phyloP scores from a whole-genome alignment of 2,797 vertebrate species.

The Enteromius unitaeniatus region DNA sequence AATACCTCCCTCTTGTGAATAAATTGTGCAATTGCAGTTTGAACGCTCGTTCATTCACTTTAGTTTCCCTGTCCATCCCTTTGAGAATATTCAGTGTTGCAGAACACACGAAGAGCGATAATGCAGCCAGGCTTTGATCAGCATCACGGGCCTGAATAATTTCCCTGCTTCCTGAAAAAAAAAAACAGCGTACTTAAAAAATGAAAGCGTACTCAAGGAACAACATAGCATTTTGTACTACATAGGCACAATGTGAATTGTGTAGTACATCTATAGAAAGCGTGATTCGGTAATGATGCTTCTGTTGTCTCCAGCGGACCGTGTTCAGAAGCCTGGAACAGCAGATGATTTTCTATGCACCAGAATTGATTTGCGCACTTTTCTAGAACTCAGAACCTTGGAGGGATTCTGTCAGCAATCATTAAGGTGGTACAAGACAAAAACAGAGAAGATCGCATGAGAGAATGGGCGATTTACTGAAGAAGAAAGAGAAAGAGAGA shows the following conservation, averaged over 20 bases:
- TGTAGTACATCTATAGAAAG: conserved; percentile 6
- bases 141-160: not conserved
- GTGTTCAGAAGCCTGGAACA: conserved; percentile 10
- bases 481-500: conserved; percentile 63
- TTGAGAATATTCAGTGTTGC: not conserved
- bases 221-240: conserved; percentile 1
- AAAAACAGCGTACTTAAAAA: not conserved
- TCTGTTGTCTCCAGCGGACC: conserved; percentile 1
- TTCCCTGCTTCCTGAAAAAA: not conserved
- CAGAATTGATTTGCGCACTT: conserved; percentile 25
- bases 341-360: conserved; percentile 1
- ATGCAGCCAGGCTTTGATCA: not conserved
- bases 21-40: conserved; percentile 31
- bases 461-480: conserved; percentile 70
- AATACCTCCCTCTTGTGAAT: conserved; percentile 80
- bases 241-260: not conserved
- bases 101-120: not conserved
- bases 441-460: conserved; percentile 62
- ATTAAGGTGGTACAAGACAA: conserved; percentile 61
- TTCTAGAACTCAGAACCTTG: conserved; percentile 24
- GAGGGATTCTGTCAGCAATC: conserved; percentile 38
- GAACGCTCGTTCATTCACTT: not conserved
- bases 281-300: not conserved
- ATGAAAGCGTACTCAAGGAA: not conserved
- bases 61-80: not conserved